Evolutionary conservation across 2,888 invertebrate species (phyloP), one percentile per base, ranked within the genome.

Genomic region (Oxytorus armatus): DNA sequence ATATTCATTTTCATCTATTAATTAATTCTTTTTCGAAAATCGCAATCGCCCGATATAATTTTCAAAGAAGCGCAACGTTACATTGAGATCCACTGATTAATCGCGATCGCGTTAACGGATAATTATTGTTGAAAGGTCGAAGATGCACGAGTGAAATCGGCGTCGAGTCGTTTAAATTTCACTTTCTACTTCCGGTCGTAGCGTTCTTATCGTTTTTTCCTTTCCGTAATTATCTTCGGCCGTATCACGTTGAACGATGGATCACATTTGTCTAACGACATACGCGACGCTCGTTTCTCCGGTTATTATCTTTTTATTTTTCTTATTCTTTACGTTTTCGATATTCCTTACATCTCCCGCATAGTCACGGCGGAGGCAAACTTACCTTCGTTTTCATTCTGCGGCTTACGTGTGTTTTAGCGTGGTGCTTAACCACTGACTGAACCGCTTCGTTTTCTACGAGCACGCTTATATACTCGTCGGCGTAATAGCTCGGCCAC

Each of bases 401-500:
- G 76, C 85, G 86, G 85, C 85, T 88, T 86, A 84, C 88, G 87
- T 88, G 87, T 88, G 87, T 88, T 86, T 88, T 87, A 88, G 84
- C 86, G 89, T 90, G 90, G 90, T 86, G 88, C 86, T 87, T 83
- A 86, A 90, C 90, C 90, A 91, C 91, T 87, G 88, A 91, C 91
- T 91, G 91, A 90, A 91, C 90, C 90, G 85, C 88, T 86, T 85
- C 86, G 89, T 89, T 89, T 90, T 90, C 90, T 88, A 89, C 86
- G 75, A 84, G 82, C 86, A 85, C 89, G 85, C 86, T 91, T 91
- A 90, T 91, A 91, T 91, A 91, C 89, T 82, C 85, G 80, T 84
- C 88, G 86, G 85, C 85, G 90, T 90, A 90, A 91, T 90, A 86
- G 87, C 90, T 86, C 85, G 21, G 21, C 86, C 89, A 91, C 91